Evolutionary conservation across 2,113 vertebrate genomes (phyloP), one percentile per base, ranked within the genome.

Genomic region (Herpetotheres cachinnans): DNA sequence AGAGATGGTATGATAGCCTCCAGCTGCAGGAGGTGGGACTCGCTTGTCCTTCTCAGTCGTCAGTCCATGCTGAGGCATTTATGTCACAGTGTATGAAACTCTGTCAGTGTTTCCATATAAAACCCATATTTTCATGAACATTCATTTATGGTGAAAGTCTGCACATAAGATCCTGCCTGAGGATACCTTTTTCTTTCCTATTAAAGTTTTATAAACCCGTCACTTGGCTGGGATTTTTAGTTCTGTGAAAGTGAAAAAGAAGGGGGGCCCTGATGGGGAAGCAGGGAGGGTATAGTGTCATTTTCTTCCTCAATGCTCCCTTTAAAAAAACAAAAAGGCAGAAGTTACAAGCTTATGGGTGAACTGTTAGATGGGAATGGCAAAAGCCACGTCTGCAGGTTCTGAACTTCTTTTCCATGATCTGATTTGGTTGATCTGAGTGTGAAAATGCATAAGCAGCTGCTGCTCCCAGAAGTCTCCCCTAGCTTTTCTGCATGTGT

Each of bases 151-250:
- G 76, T 30, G 8, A 87, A 96, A 95, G 86, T 70, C 94, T 95
- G 71, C 85, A 62, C 21, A 3, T 95, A 93, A 86, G 86, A 89
- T 95, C 71, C 47, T 96, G 93, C 93, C 96, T 89, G 89, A 96
- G 94, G 91, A 94, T 96, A 96, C 95, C 90, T 97, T 97, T 95
- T 94, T 85, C 79, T 94, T 94, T 95, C 69, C 69, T 95, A 88
- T 97, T 96, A 96, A 93, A 96, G 91, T 95, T 96, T 94, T 90
- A 96, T 97, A 95, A 96, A 91, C 94, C 95, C 36, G 29, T 95
- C 93, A 91, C 87, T 97, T 95, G 95, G 76, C 72, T 95, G 82
- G 65, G 65, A 89, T 91, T 95, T 90, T 93, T 77, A 90, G 65
- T 82, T 92, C 84, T 61, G 36, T 50, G 84, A n/a, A 94, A 95